Evolutionary conservation across 2,113 vertebrate genomes (phyloP), one percentile per base, ranked within the genome.

Genomic region (Eublepharis macularius): DNA sequence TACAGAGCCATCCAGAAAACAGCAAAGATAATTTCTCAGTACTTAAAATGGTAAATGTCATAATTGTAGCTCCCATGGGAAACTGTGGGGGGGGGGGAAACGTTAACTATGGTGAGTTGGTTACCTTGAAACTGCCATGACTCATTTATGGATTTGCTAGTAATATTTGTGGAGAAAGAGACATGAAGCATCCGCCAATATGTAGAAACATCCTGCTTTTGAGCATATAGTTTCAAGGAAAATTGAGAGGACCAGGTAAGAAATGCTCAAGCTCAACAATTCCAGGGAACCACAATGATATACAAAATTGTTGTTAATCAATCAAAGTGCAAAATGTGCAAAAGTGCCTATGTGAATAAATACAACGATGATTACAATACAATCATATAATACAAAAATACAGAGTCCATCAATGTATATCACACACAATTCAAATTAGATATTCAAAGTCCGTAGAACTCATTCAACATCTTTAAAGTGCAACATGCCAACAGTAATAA

Each of bases 1-100:
- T 17, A 63, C 1, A 63, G 19, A 49, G 69, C 4, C 66, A 77
- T 81, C 34, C 84, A 41, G 79, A 91, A 68, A 10, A 69, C 1
- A 34, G 73, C 1, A 24, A 32, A 63, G 76, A 80, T 83, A 60
- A 73, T 74, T 87, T 91, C 4, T 11, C 77, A 2, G n/a, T 75
- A 73, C n/a, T 86, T 88, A 78, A 80, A 90, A 86, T n/a, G 10
- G 11, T 1, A 68, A 81, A 86, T 74, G 36, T 63, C 74, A 81
- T 80, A 80, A 85, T 63, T 14, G 1, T 29, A 29, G 51, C 32
- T 34, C 5, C 24, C 70, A 78, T 10, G 16, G 2, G 74, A 60
- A 85, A 80, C 7, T 78, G 81, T 66, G 83, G 79, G 69, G 2
- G 78, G 81, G 66, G 83, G 79, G 69, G 2, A 76, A 80, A 41